Conservation (phyloP, 2,888 invertebrate genomes). For the Cheilosia urbana region DNA sequence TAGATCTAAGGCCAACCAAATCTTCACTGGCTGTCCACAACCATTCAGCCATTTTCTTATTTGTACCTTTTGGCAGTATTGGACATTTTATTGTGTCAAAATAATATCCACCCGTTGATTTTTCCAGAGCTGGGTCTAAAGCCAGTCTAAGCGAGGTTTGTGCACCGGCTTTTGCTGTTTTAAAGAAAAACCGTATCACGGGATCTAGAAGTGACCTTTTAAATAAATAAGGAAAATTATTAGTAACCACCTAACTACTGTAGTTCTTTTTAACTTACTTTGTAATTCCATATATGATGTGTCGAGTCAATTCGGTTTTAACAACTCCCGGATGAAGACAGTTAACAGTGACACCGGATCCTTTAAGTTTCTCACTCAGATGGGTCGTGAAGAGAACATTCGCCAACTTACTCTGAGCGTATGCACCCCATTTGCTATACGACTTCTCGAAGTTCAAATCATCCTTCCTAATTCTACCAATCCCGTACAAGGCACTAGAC, state of each 20-base stretch:
- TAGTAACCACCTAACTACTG: constrained; percentile 67
- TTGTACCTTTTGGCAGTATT: constrained; percentile 85
- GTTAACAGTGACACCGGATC: constrained; percentile 87
- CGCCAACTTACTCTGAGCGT: constrained; percentile 91
- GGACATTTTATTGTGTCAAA: constrained; percentile 86
- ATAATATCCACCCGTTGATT: constrained; percentile 82
- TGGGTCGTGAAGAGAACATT: constrained; percentile 90
- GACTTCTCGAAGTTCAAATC: constrained; percentile 89
- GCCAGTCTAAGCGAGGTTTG: constrained; percentile 82
- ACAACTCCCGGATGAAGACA: constrained; percentile 90
- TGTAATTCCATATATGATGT: constrained; percentile 82
- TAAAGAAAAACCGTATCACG: constrained; percentile 78
- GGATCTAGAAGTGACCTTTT: constrained; percentile 77
- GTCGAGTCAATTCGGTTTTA: constrained; percentile 90
- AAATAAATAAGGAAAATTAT: constrained; percentile 48
- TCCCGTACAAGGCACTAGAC: constrained; percentile 88
- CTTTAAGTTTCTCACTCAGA: constrained; percentile 87
- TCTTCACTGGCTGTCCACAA: constrained; percentile 86
- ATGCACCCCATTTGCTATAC: constrained; percentile 88
- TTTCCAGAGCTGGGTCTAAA: constrained; percentile 81
- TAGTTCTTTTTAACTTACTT: constrained; percentile 57
- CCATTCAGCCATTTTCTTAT: constrained; percentile 85
- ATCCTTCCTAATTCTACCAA: constrained; percentile 88
- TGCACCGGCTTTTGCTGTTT: constrained; percentile 82
- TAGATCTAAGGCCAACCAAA: constrained; percentile 79